These are phyloP conservation scores for Lepidurus packardi DNA, from an alignment of 1,140 invertebrate species.

Conservation along the genomic window DNA sequence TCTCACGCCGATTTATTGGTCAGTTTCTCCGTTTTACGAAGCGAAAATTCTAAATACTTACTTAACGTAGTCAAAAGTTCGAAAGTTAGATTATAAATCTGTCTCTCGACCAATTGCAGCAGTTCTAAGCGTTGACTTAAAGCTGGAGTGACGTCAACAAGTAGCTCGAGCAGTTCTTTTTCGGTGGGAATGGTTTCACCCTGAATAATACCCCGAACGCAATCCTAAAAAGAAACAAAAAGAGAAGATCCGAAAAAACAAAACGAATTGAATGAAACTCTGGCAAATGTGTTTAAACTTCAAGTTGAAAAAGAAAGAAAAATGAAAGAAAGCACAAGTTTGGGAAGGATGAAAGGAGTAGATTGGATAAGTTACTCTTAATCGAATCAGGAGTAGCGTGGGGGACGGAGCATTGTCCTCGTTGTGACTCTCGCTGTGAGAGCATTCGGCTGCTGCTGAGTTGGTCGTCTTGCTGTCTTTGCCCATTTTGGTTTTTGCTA, in stretches of 20 bases:
- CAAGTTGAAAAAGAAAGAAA: background rate
- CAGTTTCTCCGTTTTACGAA: background rate
- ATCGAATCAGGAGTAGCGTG: conserved; percentile 17
- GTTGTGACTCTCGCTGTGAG: background rate
- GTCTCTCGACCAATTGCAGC: background rate
- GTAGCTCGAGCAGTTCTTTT: background rate
- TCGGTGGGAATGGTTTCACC: background rate
- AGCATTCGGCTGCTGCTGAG: background rate
- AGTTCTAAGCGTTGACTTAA: background rate
- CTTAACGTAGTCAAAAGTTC: conserved; percentile 2
- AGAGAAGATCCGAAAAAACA: background rate
- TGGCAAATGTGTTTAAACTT: background rate
- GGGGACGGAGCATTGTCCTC: background rate
- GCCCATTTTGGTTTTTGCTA: background rate
- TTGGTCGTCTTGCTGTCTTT: conserved; percentile 8
- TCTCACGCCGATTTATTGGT: background rate
- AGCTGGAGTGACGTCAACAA: background rate
- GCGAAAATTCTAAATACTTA: conserved; percentile 16
- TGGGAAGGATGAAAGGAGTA: conserved; percentile 7
- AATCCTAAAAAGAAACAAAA: background rate
- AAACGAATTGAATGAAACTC: background rate
- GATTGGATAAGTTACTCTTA: conserved; percentile 19
- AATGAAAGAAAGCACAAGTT: background rate
- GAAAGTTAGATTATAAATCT: background rate
- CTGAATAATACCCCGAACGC: background rate